Evolutionary conservation across 2,888 invertebrate species (phyloP).

Genomic region (Drosophila ezoana): DNA sequence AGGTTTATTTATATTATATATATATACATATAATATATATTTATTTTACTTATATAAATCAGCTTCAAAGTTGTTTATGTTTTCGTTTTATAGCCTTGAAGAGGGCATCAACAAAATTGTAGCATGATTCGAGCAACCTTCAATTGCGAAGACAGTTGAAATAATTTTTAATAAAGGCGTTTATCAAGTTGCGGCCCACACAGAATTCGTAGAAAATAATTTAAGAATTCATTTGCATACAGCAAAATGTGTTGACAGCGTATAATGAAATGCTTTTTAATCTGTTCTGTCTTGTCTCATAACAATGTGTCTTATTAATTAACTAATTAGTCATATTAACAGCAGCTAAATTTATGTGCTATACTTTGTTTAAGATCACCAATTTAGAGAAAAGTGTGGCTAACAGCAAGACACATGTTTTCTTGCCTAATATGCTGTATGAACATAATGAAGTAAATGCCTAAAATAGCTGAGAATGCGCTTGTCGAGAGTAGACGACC

Average conservation of each 20-base stretch:
- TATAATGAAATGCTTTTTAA: neutral
- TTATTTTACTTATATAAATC: neutral
- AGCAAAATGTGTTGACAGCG: neutral
- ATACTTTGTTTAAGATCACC: neutral
- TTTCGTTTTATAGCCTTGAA: neutral
- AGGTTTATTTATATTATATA: neutral
- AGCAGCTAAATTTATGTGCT: conserved; percentile 1
- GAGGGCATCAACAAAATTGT: neutral
- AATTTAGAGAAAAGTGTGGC: conserved; percentile 1
- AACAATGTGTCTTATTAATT: conserved; percentile 10
- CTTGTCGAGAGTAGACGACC: neutral
- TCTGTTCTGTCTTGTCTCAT: neutral
- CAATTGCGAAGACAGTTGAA: neutral
- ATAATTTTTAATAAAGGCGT: neutral
- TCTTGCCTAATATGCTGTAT: neutral
- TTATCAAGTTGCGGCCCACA: neutral
- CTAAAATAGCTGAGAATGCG: no score
- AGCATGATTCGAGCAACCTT: neutral
- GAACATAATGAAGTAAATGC: no score
- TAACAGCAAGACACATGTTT: conserved; percentile 2
- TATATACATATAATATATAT: neutral
- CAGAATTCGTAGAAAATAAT: neutral
- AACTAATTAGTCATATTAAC: conserved; percentile 3
- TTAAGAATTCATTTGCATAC: neutral
- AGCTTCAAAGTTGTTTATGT: neutral